Evolutionary conservation across 2,888 invertebrate genomes (phyloP), one percentile per base, ranked within the genome.

Genomic region (Cheilosia urbana): DNA sequence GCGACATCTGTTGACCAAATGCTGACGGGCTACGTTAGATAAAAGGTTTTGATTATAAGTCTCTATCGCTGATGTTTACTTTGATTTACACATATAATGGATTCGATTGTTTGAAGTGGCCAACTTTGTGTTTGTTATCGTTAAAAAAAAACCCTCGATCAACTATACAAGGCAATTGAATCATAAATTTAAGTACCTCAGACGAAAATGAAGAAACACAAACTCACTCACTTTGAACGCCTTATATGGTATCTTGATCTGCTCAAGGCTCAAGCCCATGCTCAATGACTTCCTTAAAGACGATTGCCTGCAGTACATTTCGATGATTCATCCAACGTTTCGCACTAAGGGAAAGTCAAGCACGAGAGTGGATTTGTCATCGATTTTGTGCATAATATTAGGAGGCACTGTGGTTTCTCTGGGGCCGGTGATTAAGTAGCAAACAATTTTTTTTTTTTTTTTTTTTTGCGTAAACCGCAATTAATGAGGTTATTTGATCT

Each of bases 1-100:
- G 62, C 57, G 47, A 63, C 72, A 79, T 79, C 65, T 79, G 72
- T 58, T 72, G 65, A 65, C 79, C 79, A 79, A 79, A 66, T 79
- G 79, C 34, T 71, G 55, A 19, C 55, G n/a, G 17, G 30, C 40
- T 58, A 65, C 75, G 58, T 58, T 49, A 57, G 73, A 13, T 49
- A 6, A 63, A 24, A 21, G 49, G 55, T 37, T 55, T 42, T 9
- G 27, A 19, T 60, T 72, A 15, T 60, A 45, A 37, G 37, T 15
- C 21, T 34, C 19, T 63, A 40, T 53, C 19, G 55, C n/a, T 7
- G 40, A 37, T 72, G 72, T 72, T 60, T 58, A 37, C 58, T 72
- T 62, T 62, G 19, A 40, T 51, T 72, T 63, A 34, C 45, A 57
- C 24, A 37, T 27, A 73, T 73, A 47, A 47, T 55, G 21, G 63